Conservation (phyloP, 2,113 vertebrate genomes). For the Redunca redunca region DNA sequence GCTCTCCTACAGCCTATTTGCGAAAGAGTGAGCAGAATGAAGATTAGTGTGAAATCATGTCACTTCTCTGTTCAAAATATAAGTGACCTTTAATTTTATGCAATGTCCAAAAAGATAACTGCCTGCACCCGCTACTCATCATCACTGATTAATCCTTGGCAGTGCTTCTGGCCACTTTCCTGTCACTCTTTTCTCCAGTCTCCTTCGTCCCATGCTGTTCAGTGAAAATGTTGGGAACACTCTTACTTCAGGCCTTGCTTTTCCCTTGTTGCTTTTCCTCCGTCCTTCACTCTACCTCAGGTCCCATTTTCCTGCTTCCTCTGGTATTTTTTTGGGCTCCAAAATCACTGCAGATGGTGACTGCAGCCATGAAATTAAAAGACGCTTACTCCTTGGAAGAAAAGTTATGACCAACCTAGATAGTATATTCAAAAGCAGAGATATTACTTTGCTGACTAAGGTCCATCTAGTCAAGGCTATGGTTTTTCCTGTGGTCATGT, state of each 20-base stretch:
- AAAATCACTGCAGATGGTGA: too few species aligned
- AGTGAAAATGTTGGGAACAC: not conserved
- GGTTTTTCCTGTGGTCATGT: too few species aligned
- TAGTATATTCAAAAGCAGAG: too few species aligned
- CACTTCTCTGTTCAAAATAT: not conserved
- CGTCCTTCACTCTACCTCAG: not conserved
- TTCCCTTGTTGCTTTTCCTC: not conserved
- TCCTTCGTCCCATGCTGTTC: accelerated
- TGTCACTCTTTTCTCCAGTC: not conserved
- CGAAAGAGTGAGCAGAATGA: not conserved
- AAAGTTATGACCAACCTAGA: too few species aligned
- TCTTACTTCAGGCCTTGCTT: not conserved
- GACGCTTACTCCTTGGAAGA: too few species aligned
- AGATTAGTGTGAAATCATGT: not conserved
- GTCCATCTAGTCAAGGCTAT: too few species aligned
- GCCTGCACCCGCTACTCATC: not conserved
- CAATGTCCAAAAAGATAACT: not conserved
- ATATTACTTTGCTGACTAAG: too few species aligned
- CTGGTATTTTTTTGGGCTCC: not conserved
- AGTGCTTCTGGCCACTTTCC: accelerated
- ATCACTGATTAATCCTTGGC: not conserved
- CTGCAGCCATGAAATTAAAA: too few species aligned
- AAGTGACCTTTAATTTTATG: not conserved
- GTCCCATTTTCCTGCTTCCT: not conserved
- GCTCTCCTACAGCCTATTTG: accelerated